These are phyloP conservation scores for Chroicocephalus ridibundus DNA, from an alignment of 2,113 vertebrate species.

Conservation along the genomic window DNA sequence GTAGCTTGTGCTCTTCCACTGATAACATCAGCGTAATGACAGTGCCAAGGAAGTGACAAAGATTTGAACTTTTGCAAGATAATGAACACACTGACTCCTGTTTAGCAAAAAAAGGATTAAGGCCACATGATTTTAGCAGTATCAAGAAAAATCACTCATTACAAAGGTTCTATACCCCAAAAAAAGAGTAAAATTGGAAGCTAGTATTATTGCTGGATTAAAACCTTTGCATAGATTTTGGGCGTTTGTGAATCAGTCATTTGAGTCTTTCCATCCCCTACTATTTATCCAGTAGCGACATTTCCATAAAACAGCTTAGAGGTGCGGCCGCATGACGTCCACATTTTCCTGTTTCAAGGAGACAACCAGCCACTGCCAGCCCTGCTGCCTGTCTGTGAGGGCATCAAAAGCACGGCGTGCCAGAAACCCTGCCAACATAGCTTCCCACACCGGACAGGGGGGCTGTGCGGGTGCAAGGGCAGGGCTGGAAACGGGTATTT, in stretches of 20 bases:
- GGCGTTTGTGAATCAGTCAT: not conserved
- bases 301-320: not conserved
- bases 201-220: not conserved
- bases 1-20: not conserved
- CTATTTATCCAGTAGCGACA: not conserved
- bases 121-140: not conserved
- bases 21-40: not conserved
- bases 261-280: not conserved
- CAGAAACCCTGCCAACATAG: not conserved
- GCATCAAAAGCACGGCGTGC: accelerated
- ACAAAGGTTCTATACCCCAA: not conserved
- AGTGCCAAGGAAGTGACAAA: slow-evolving; percentile 20
- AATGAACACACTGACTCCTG: not conserved
- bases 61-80: not conserved
- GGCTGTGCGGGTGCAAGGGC: not conserved
- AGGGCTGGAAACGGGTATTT: not conserved
- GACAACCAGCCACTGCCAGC: not conserved
- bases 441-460: not conserved
- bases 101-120: not conserved
- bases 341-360: not conserved
- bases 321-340: not conserved
- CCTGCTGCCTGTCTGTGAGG: not conserved
- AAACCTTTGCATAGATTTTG: not conserved
- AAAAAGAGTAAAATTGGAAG: not conserved
- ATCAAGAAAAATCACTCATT: not conserved